Conservation (phyloP, 64 coral and sea anemone genomes). For the Actinia tenebrosa region DNA sequence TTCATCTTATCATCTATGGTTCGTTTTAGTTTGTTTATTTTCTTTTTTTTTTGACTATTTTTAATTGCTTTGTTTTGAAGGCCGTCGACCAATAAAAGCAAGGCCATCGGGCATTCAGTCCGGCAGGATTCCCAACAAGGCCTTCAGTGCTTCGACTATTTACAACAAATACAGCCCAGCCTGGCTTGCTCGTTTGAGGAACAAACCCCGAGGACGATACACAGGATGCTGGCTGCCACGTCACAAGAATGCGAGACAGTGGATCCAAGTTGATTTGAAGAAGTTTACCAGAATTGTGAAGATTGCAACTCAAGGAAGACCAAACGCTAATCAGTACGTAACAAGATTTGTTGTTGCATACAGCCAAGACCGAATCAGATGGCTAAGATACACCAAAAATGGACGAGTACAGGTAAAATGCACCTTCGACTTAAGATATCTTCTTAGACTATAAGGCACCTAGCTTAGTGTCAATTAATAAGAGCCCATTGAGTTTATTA, state of each 20-base stretch:
- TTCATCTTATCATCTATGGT: no score
- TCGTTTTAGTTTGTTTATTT: background rate
- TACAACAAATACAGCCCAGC: background rate
- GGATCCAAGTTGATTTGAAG: slow-evolving; percentile 47
- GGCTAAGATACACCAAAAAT: slow-evolving; percentile 29
- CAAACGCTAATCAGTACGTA: slow-evolving; percentile 39
- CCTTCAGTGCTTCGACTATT: background rate
- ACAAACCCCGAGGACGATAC: background rate
- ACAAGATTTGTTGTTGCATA: slow-evolving; percentile 38
- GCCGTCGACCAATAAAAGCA: background rate
- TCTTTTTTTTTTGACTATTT: background rate
- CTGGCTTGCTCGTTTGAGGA: slow-evolving; percentile 28
- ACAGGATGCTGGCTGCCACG: slow-evolving; percentile 36
- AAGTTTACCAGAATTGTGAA: slow-evolving; percentile 26
- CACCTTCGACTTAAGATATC: no score
- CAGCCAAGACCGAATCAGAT: slow-evolving; percentile 41
- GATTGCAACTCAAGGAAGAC: slow-evolving; percentile 48
- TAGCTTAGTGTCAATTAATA: no score
- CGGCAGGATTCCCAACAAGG: background rate
- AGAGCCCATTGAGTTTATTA: no score
- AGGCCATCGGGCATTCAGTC: background rate
- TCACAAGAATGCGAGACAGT: slow-evolving; percentile 36
- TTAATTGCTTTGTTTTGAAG: background rate
- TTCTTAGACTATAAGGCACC: no score
- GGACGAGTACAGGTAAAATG: slow-evolving; percentile 4